These are phyloP conservation scores for Siderastrea siderea DNA, from an alignment of 92 coral and sea anemone genomes.

Conservation along the genomic window DNA sequence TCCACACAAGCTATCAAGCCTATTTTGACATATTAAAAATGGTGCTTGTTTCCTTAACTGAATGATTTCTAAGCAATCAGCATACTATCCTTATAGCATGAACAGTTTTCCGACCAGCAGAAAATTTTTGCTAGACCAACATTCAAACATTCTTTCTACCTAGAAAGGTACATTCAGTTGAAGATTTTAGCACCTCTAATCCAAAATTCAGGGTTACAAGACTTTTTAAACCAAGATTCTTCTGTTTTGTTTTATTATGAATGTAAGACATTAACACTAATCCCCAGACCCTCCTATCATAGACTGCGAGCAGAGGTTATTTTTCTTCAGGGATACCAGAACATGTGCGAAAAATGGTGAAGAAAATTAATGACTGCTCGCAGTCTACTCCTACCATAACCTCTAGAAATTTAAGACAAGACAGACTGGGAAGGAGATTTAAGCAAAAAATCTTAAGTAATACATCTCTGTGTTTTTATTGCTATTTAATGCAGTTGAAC, in stretches of 20 bases:
- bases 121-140: neutral
- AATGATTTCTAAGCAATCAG: neutral
- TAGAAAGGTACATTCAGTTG: neutral
- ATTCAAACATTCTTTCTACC: neutral
- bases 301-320: no score
- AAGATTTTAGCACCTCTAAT: neutral
- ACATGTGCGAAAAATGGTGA: no score
- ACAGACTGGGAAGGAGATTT: no score
- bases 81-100: neutral
- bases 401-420: no score
- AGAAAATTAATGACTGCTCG: no score
- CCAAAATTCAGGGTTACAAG: no score
- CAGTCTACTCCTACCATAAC: no score
- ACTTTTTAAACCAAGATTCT: neutral
- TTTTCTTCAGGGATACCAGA: no score
- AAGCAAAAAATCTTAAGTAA: no score
- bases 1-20: neutral
- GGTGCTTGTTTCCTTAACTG: neutral
- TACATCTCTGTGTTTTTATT: neutral
- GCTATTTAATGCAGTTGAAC: neutral
- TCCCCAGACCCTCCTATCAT: no score
- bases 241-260: neutral
- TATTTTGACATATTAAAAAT: neutral
- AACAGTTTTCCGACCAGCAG: constrained; percentile 41
- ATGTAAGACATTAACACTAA: no score